Base-by-base conservation (phyloP, 2,797 vertebrate genomes). In the Setipinna tenuifilis region DNA sequence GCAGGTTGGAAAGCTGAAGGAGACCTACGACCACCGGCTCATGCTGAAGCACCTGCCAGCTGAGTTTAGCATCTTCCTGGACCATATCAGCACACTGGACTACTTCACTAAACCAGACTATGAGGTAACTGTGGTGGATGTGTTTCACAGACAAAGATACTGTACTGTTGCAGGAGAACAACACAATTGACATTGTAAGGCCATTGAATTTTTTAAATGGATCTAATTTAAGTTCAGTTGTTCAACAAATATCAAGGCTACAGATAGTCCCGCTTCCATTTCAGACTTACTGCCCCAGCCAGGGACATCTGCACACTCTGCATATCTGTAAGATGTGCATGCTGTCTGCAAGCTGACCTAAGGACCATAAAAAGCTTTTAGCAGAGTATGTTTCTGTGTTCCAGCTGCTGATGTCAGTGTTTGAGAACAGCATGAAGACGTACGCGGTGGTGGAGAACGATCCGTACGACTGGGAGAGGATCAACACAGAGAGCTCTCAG, bases 51-150 rank as follows among this genome's bases (percentile, higher is more conserved):
- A 99, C 92, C 96, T 99, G 86, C 98, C 98, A 50, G 94, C 97
- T 89, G 98, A 99, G 92, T 99, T 99, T 81, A 96, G 83, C 0
- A 82, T 96, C 86, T 99, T 99, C 93, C 93, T 99, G 93, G 98
- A 99, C 81, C 98, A 99, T 90, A 97, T 99, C 88, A 95, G 96
- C 89, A 96, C 88, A 92, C 95, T 99, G 87, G 98, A 99, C 95
- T 99, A 99, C 93, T 98, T 98, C 93, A 99, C 98, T n/a, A 99
- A 99, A 92, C 98, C 98, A 1, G 98, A 99, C 92, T 99, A 99
- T 91, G 96, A 98, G 97, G 98, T 99, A 94, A 93, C 85, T 19
- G 19, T 21, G 58, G 58, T 28, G 62, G 11, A 12, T 31, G 41
- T 83, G 61, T 59, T 21, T 21, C 58, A 59, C 58, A 2, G 50